A percentile compares a stretch with the other conserved stretches of the same genome.
Conservation (phyloP, 2,797 vertebrate genomes). For the Hoplostethus atlanticus region DNA sequence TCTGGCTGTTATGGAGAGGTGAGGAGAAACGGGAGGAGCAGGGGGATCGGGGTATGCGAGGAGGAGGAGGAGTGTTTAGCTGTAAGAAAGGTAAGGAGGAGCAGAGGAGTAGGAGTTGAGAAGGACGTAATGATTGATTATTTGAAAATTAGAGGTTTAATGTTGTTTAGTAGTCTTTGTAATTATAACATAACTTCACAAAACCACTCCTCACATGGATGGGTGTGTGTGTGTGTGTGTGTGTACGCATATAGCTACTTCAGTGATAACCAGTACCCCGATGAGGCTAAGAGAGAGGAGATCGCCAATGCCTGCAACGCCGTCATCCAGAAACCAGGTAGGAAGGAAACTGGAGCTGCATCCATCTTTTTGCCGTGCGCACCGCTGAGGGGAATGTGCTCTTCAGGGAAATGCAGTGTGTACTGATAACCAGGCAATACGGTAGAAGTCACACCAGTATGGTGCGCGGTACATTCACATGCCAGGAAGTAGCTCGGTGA, state of each 20-base stretch:
- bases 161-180: neutral
- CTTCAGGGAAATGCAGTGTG: too few relatives aligned
- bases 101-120: neutral
- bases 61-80: neutral
- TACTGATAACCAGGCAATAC: too few relatives aligned
- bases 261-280: constrained; percentile 98
- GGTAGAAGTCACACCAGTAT: too few relatives aligned
- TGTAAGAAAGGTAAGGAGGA: neutral
- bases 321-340: constrained; percentile 98
- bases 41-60: too few relatives aligned
- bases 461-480: too few relatives aligned
- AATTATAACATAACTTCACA: too few relatives aligned
- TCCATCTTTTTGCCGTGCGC: too few relatives aligned
- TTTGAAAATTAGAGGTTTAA: neutral
- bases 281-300: constrained; percentile 98
- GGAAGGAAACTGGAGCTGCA: too few relatives aligned
- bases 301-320: constrained; percentile 97
- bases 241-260: constrained; percentile 88
- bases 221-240: constrained; percentile 8
- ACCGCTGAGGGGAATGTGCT: too few relatives aligned
- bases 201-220: neutral
- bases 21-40: constrained; percentile 11
- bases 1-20: constrained; percentile 99
- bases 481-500: too few relatives aligned
- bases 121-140: too few relatives aligned